Evolutionary conservation across 2,888 invertebrate species (phyloP).

Genomic region (Luperina nickerlii): DNA sequence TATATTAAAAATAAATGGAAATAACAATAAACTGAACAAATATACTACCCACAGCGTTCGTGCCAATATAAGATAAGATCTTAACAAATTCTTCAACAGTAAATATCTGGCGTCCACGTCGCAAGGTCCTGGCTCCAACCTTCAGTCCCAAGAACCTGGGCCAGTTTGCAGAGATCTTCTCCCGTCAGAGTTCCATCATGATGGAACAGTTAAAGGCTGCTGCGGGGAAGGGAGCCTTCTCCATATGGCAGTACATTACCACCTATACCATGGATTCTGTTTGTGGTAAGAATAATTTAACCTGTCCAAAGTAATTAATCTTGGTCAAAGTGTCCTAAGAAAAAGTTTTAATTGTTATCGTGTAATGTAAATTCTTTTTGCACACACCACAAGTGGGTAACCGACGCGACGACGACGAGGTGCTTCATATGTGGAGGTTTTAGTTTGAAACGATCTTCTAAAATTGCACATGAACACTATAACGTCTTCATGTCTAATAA

Average conservation of each 20-base stretch:
- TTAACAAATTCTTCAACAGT: constrained; percentile 25
- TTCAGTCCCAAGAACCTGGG: constrained; percentile 72
- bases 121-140: constrained; percentile 74
- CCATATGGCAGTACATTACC: constrained; percentile 74
- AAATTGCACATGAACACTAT: neutral
- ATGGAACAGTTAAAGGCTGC: constrained; percentile 62
- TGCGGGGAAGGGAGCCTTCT: constrained; percentile 68
- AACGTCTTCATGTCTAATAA: neutral
- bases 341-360: neutral
- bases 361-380: neutral
- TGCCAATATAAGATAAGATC: neutral
- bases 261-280: constrained; percentile 76
- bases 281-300: constrained; percentile 66
- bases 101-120: constrained; percentile 72
- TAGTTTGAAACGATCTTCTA: neutral
- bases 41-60: neutral
- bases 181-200: constrained; percentile 70
- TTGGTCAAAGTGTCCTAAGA: neutral
- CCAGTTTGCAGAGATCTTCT: constrained; percentile 71
- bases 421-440: neutral
- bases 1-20: no score
- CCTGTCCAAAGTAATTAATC: neutral
- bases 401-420: neutral
- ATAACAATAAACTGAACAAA: neutral
- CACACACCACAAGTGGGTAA: neutral